Evolutionary conservation across 2,888 invertebrate species (phyloP).

Genomic region (Stictocephala bisonia): DNA sequence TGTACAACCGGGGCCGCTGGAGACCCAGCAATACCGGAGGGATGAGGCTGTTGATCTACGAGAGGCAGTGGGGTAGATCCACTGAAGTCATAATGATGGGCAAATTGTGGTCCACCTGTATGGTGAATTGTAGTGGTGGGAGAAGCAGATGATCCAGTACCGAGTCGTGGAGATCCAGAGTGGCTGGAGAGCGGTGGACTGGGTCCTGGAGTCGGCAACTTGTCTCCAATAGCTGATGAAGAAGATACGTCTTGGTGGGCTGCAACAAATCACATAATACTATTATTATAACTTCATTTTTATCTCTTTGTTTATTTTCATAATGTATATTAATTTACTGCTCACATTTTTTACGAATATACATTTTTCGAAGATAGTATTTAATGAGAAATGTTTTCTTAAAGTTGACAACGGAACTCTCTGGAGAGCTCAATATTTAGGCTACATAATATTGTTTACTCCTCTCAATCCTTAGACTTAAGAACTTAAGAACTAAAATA

Average conservation of each 20-base stretch:
- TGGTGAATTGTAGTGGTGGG: slow-evolving; percentile 41
- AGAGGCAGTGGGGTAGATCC: neutral
- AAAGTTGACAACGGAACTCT: no score
- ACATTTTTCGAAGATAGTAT: no score
- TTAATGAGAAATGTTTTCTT: no score
- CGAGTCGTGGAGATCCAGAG: slow-evolving; percentile 29
- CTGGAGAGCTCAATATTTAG: no score
- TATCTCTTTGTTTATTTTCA: no score
- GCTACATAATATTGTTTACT: no score
- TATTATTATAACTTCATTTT: no score
- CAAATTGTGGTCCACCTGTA: slow-evolving; percentile 17
- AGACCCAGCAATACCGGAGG: neutral
- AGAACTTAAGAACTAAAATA: no score
- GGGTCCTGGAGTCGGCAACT: slow-evolving; percentile 44
- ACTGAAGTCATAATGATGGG: neutral
- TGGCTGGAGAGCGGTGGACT: slow-evolving; percentile 49
- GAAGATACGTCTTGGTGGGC: slow-evolving; percentile 52
- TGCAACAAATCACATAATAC: slow-evolving; percentile 31
- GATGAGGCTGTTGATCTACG: slow-evolving; percentile 4
- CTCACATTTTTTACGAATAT: no score
- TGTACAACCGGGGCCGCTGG: slow-evolving; percentile 1
- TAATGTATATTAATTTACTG: no score
- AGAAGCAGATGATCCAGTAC: slow-evolving; percentile 5
- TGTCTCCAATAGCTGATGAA: slow-evolving; percentile 44
- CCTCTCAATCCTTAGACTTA: no score